phyloP scores from a whole-genome alignment of 2,113 vertebrate species.

The Serilophus lunatus region DNA sequence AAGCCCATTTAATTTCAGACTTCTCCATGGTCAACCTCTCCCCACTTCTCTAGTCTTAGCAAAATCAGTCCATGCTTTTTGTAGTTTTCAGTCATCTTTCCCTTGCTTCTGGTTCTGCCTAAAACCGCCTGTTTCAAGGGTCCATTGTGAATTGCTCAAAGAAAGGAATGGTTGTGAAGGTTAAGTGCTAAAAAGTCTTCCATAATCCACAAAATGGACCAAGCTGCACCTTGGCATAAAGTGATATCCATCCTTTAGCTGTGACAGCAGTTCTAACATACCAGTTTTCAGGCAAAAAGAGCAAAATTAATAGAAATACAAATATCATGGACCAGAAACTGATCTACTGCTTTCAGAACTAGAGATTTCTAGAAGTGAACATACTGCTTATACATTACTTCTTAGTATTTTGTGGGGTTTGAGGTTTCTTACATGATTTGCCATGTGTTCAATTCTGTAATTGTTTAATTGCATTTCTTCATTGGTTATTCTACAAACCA shows the following conservation, averaged over 20 bases:
- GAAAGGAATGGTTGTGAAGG: background rate
- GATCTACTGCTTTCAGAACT: background rate
- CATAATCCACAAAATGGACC: background rate
- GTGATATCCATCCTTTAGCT: background rate
- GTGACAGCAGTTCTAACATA: background rate
- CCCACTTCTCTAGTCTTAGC: background rate
- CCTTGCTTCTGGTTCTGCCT: background rate
- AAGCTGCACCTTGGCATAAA: background rate
- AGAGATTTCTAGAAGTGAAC: background rate
- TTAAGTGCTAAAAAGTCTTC: background rate
- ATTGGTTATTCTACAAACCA: slow-evolving; percentile 29
- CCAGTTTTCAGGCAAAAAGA: background rate
- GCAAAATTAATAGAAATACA: background rate
- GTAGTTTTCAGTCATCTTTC: background rate
- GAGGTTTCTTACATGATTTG: slow-evolving; percentile 10
- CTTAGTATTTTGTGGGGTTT: background rate
- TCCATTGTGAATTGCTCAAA: background rate
- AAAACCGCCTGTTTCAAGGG: background rate
- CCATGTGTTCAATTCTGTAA: background rate
- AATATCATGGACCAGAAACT: background rate
- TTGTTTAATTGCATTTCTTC: slow-evolving; percentile 18
- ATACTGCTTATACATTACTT: background rate
- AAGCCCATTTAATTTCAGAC: background rate
- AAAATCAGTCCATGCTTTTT: background rate
- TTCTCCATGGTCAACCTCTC: background rate